Evolutionary conservation across 2,113 vertebrate genomes (phyloP).

Genomic region (Alces alces): DNA sequence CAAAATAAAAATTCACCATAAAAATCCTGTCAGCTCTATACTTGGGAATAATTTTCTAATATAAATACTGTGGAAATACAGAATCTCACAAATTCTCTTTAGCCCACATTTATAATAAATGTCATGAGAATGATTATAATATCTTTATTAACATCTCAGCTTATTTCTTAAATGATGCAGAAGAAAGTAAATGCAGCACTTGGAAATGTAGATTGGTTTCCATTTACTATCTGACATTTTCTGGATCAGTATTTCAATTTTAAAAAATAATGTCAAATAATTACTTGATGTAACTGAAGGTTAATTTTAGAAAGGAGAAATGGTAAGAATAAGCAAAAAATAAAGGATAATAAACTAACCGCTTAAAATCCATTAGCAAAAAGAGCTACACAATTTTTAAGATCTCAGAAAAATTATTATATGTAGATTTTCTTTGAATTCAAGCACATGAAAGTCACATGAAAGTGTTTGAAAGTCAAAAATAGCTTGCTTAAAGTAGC

Average conservation of each 20-base stretch:
- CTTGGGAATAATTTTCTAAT: not conserved
- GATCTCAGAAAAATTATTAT: slow-evolving; percentile 26
- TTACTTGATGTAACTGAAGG: not conserved
- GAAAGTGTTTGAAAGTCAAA: slow-evolving; percentile 42
- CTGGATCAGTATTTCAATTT: slow-evolving; percentile 40
- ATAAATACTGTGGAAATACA: not conserved
- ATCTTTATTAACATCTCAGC: not conserved
- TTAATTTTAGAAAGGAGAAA: slow-evolving; percentile 35
- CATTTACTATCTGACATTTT: slow-evolving; percentile 43
- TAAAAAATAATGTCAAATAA: slow-evolving; percentile 40
- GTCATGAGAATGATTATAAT: not conserved
- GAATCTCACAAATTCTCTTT: not conserved
- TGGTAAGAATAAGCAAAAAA: slow-evolving; percentile 17
- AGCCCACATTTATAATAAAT: not conserved
- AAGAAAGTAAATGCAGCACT: slow-evolving; percentile 52
- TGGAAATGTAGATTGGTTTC: slow-evolving; percentile 63
- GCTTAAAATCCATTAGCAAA: slow-evolving; percentile 24
- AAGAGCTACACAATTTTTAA: slow-evolving; percentile 52
- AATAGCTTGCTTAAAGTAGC: slow-evolving; percentile 41
- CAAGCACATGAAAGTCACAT: slow-evolving; percentile 22
- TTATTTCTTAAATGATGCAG: slow-evolving; percentile 51
- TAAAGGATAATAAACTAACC: not conserved
- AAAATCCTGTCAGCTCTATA: not conserved
- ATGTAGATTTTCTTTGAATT: slow-evolving; percentile 40
- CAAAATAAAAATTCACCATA: not conserved